Percentiles rank a stretch among this genome's conserved stretches.
phyloP scores from a whole-genome alignment of 37 sponge, comb jelly and placozoan species.

The Aplysina aerophoba region DNA sequence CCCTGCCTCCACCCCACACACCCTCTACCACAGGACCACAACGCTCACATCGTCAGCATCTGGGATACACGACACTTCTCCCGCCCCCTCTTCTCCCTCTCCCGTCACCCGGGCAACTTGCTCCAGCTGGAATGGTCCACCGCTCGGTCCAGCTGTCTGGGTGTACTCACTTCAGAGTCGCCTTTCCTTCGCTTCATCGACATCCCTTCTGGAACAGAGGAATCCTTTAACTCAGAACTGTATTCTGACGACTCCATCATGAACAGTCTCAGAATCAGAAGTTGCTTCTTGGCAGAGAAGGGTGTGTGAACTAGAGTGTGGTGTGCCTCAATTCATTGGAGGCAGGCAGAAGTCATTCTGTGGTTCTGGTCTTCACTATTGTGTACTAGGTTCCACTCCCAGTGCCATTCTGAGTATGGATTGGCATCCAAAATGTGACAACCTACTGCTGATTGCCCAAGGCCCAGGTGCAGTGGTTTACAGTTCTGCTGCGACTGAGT shows the following conservation, averaged over 20 bases:
- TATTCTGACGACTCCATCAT: background rate
- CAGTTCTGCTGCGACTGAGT: too few species aligned
- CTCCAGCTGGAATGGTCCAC: conserved; percentile 28
- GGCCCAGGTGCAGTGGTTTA: conserved; percentile 37
- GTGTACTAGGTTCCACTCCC: background rate
- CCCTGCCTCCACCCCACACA: background rate
- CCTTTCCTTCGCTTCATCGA: conserved; percentile 67
- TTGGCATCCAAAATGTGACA: conserved; percentile 67
- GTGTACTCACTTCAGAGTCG: conserved; percentile 43
- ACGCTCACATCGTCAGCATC: background rate
- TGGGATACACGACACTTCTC: conserved; percentile 72
- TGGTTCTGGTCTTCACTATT: background rate
- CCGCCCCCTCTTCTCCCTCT: conserved; percentile 56
- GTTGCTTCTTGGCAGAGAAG: background rate
- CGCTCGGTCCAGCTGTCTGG: conserved; percentile 47
- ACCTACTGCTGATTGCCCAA: conserved; percentile 35
- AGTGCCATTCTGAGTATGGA: conserved; percentile 10
- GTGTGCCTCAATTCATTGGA: background rate
- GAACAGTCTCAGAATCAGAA: background rate
- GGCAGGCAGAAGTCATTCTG: background rate
- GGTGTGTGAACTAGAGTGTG: conserved; percentile 7
- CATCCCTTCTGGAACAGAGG: conserved; percentile 47
- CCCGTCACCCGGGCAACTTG: background rate
- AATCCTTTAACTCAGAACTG: background rate
- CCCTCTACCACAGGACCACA: conserved; percentile 1